Evolutionary conservation across 2,113 vertebrate species (phyloP), one percentile per base, ranked within the genome.

Genomic region (Pholis gunnellus): DNA sequence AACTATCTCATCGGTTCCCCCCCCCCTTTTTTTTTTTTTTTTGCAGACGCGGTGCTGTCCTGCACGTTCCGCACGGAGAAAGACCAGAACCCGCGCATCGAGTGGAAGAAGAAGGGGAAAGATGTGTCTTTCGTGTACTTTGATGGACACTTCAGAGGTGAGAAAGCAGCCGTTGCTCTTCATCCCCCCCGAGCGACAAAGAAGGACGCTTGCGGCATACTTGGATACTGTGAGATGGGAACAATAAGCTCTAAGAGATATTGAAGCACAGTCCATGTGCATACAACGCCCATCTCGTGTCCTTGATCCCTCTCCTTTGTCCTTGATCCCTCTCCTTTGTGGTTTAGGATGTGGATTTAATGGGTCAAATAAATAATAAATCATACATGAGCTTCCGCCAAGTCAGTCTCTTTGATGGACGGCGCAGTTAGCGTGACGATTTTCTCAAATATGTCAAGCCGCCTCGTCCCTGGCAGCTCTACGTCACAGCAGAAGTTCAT

Each of bases 101-200:
- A 99, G 87, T 99, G 98, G 98, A 99, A 99, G 95, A 99, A 97
- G 91, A 95, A 89, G 6, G 74, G 92, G 14, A 90, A 79, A 6
- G 94, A 94, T 11, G 94, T 98, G 38, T 97, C 97, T 60, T 97
- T 99, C 66, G 96, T 99, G 67, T 99, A 96, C 92, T 99, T 93
- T 44, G 83, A 94, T 0, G 93, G 92, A 68, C 78, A 93, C 40
- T 97, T 99, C 89, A 93, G 78, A 96, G 97, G 98, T 99, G 87
- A 87, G 79, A 63, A n/a, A n/a, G 25, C 69, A 20, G 20, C 38
- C 29, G 14, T 36, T 70, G 77, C 86, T 77, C 79, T 89, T 87
- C 78, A 76, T 75, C 86, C 83, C 85, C 85, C 1, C 14, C 1
- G 2, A 7, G 20, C 70, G 81, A 75, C 79, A 52, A 60, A 57